Evolutionary conservation across 2,888 invertebrate genomes (phyloP), one percentile per base, ranked within the genome.

Genomic region (Heteropelma amictum): DNA sequence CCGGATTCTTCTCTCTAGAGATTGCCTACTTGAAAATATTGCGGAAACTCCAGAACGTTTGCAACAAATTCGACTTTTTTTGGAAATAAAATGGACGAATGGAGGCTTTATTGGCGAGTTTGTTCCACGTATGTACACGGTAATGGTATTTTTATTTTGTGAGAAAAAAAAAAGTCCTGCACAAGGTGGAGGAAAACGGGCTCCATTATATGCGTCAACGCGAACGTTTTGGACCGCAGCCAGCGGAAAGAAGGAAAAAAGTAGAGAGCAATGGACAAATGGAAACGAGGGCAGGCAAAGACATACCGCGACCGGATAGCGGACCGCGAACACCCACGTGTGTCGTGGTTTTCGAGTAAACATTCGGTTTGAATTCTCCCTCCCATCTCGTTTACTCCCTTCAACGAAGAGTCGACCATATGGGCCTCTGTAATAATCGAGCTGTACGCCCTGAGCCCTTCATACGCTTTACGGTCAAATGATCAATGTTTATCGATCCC

Each of bases 261-360:
- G 35, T 56, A 33, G 23, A 23, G 28, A 49, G 63, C 49, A 68
- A 73, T 53, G 73, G 64, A 35, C 73, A 60, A 73, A 73, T 69
- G 73, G 63, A 73, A 73, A 73, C 51, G 73, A 73, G 73, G 73
- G 51, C 73, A 49, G 51, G 63, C 33, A 53, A 58, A 47, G 45
- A 21, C 38, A 49, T 47, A 49, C 33, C 47, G 49, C 56, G 26
- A 49, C 40, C 61, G 67, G 63, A 69, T 73, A 64, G 42, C 73
- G 49, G 73, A 54, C 60, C 60, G 53, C 60, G 65, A 45, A 54
- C 56, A 68, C 49, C 67, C 56, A 47, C 49, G 67, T 49, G 28
- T 58, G 38, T n/a, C n/a, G 69, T 60, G 60, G 60, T 69, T 60
- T 69, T 72, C 38, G 67, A 56, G 67, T 67, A 72, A 72, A 68